Evolutionary conservation across 1,140 invertebrate genomes (phyloP).

Genomic region (Tetramorium parvispinum): DNA sequence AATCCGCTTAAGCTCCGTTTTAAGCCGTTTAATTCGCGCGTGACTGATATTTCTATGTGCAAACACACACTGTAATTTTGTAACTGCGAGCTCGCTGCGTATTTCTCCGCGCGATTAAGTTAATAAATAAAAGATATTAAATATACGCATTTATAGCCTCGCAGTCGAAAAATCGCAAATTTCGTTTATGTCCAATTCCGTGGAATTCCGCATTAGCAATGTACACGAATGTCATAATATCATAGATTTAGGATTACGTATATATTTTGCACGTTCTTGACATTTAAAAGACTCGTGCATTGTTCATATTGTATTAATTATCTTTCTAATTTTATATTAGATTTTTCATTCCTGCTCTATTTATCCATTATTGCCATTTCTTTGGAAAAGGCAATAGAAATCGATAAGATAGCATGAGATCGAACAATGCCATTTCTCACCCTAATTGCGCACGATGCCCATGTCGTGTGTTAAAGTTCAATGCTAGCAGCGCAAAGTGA

Average conservation of each 20-base stretch:
- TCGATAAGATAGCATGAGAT: background rate
- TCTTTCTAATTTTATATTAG: background rate
- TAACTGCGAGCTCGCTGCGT: background rate
- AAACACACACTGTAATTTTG: constrained; percentile 39
- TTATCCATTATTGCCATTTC: background rate
- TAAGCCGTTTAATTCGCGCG: constrained; percentile 57
- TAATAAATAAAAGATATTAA: constrained; percentile 59
- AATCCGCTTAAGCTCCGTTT: constrained; percentile 47
- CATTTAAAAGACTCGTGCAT: background rate
- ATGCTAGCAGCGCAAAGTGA: background rate
- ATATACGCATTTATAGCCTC: constrained; percentile 4
- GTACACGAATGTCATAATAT: background rate
- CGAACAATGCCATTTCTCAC: background rate
- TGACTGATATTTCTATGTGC: constrained; percentile 46
- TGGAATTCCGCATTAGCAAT: background rate
- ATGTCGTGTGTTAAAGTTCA: constrained; percentile 24
- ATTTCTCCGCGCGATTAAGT: constrained; percentile 24
- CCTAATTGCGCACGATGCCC: constrained; percentile 9
- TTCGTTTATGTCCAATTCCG: background rate
- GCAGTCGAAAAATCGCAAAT: constrained; percentile 20
- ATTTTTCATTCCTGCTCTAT: background rate
- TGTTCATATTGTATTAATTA: background rate
- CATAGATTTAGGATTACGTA: background rate
- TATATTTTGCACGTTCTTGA: background rate
- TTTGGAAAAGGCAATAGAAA: background rate